Base-by-base conservation (phyloP, 2,113 vertebrate species). In the Pelodiscus sinensis region DNA sequence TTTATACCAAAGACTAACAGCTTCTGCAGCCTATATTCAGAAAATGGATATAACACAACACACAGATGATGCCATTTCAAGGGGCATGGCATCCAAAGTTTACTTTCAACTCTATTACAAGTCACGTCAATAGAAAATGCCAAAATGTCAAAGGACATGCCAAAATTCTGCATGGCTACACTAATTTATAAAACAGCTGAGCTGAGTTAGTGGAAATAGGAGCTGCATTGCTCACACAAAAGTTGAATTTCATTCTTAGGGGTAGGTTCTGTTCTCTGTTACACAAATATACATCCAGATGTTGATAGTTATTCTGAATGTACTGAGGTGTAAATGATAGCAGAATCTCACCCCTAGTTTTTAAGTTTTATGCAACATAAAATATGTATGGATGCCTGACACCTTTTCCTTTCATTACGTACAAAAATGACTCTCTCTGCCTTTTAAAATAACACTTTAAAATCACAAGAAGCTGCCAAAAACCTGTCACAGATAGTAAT, bases 341-440 rank as follows among this genome's bases (percentile, higher is more conserved):
- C 86, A 91, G 89, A 94, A 83, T 93, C 57, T 92, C 92, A 95
- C 86, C 79, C 90, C 87, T 27, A 81, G 87, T 80, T 79, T 65
- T 92, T 91, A 94, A 94, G 86, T 94, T 94, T 97, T 94, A 96
- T 85, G 87, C 87, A 92, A 78, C 89, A 96, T 97, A 96, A 97
- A 97, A 93, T 94, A 96, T 94, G 87, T 85, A 96, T 91, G 84
- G 62, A 92, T 88, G 89, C 93, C 85, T 94, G 93, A 96, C 89
- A 95, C 86, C 84, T 95, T 94, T 89, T 86, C 62, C 68, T 94
- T 96, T 97, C 81, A 91, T 92, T 96, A 92, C 81, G 89, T 78
- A 95, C 93, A 96, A 91, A 96, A 96, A 88, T 91, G 85, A 95
- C 90, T 94, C 86, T 88, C 81, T 92, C 82, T 68, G 78, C 83